Conservation (phyloP, 2,113 vertebrate species). For the Aldabrachelys gigantea region DNA sequence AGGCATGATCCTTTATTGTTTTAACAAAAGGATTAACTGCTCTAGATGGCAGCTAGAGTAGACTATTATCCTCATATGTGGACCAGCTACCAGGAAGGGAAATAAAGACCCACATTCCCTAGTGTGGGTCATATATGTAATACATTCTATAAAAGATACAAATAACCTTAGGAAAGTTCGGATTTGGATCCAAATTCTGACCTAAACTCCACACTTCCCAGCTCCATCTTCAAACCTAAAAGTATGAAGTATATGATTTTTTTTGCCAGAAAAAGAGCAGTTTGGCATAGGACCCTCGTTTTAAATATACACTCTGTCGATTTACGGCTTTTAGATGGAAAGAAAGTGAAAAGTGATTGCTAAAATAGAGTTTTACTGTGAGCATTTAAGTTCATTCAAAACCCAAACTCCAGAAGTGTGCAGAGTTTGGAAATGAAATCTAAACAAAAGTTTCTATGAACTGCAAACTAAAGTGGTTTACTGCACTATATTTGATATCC, state of each 20-base stretch:
- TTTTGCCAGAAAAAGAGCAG: background rate
- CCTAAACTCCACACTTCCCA: background rate
- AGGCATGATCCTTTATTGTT: background rate
- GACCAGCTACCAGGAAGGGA: background rate
- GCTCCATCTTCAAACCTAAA: background rate
- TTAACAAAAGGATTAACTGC: background rate
- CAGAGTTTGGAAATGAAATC: background rate
- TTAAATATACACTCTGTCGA: slow-evolving; percentile 10
- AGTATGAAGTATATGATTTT: background rate
- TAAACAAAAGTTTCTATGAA: slow-evolving; percentile 43
- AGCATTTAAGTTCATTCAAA: slow-evolving; percentile 21
- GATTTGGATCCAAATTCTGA: background rate
- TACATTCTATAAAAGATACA: background rate
- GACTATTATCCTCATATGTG: background rate
- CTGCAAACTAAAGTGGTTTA: slow-evolving; percentile 22
- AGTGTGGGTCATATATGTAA: background rate
- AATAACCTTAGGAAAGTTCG: background rate
- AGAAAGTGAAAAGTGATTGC: slow-evolving; percentile 17
- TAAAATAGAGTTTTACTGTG: slow-evolving; percentile 18
- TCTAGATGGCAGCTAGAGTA: background rate
- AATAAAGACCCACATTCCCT: background rate
- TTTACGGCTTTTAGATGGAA: slow-evolving; percentile 35
- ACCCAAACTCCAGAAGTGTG: background rate
- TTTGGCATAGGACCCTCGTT: background rate
- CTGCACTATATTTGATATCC: background rate